These are phyloP conservation scores for Cinara cedri DNA, from an alignment of 2,888 invertebrate genomes.

Conservation along the genomic window DNA sequence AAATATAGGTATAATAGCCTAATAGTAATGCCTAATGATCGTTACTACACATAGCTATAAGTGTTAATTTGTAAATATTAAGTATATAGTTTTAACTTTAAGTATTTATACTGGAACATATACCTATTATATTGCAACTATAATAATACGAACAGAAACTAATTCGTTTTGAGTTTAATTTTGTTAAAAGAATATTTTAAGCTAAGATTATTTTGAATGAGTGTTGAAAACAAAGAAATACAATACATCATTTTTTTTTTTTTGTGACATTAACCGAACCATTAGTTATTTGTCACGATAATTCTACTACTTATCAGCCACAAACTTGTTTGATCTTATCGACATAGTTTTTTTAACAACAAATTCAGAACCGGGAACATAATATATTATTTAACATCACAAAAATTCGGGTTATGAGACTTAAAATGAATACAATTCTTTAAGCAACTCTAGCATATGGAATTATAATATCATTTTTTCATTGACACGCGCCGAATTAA, in stretches of 20 bases:
- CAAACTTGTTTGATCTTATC: not conserved
- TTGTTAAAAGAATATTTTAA: not conserved
- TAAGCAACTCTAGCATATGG: not conserved
- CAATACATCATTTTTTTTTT: not conserved
- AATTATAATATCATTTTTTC: not conserved
- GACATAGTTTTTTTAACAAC: not conserved
- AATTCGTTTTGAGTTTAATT: not conserved
- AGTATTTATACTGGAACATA: too few relatives aligned
- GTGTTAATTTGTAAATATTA: too few relatives aligned
- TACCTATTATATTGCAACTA: too few relatives aligned
- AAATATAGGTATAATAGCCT: too few relatives aligned
- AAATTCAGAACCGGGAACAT: not conserved
- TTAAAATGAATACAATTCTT: not conserved
- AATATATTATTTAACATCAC: not conserved
- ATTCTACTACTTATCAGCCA: not conserved
- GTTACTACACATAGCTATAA: too few relatives aligned
- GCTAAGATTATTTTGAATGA: not conserved
- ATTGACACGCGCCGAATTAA: not conserved
- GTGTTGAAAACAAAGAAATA: not conserved
- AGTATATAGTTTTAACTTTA: too few relatives aligned
- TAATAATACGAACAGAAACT: too few relatives aligned
- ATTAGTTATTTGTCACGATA: constrained; percentile 19
- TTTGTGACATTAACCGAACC: not conserved
- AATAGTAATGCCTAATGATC: too few relatives aligned
- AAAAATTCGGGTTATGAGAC: not conserved